Evolutionary conservation across 2,113 vertebrate genomes (phyloP).

Genomic region (Calyptomena viridis): DNA sequence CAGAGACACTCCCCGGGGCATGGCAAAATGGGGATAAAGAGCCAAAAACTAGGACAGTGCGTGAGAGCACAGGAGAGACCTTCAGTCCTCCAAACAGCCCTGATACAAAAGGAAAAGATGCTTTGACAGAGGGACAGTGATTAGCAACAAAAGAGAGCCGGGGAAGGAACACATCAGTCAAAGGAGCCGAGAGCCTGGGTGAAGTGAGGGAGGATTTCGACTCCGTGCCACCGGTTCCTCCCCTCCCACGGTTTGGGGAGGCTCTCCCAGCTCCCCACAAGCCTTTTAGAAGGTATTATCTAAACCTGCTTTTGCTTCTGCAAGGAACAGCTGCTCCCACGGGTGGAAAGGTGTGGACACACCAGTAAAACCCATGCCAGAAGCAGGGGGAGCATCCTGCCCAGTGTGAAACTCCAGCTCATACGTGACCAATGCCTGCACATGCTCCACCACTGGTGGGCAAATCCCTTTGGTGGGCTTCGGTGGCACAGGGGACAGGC

Average conservation of each 20-base stretch:
- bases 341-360: background rate
- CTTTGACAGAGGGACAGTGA: background rate
- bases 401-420: background rate
- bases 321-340: background rate
- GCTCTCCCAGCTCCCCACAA: background rate
- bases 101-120: background rate
- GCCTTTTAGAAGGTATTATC: background rate
- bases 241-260: background rate
- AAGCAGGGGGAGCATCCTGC: background rate
- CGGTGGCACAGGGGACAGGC: too few relatives aligned
- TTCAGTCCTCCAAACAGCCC: background rate
- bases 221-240: background rate
- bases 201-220: background rate
- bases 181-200: background rate
- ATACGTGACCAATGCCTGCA: accelerated
- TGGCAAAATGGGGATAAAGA: background rate
- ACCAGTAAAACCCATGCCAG: background rate
- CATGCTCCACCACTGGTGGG: background rate
- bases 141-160: background rate
- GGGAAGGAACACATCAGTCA: background rate
- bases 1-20: background rate
- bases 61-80: background rate
- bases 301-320: background rate
- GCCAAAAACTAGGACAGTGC: background rate
- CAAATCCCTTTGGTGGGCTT: background rate